These are phyloP conservation scores for Blastomussa wellsi DNA, from an alignment of 92 coral and sea anemone genomes.

Conservation along the genomic window DNA sequence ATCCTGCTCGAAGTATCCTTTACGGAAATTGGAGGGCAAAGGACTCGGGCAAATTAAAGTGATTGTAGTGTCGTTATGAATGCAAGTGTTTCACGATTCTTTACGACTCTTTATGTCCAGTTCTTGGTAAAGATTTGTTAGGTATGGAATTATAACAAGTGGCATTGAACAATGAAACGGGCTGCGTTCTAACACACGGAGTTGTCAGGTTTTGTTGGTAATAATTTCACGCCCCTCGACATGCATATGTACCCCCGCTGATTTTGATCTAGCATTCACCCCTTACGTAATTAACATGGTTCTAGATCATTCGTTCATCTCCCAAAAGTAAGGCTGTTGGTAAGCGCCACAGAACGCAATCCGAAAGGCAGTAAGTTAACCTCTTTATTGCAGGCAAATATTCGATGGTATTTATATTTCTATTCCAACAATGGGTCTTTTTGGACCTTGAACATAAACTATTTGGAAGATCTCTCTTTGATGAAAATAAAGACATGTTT, in stretches of 20 bases:
- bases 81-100: neutral
- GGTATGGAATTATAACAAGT: constrained; percentile 15
- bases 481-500: neutral
- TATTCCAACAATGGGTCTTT: neutral
- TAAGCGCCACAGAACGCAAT: neutral
- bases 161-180: neutral
- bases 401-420: neutral
- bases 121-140: neutral
- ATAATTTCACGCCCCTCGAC: constrained; percentile 30
- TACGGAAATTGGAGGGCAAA: constrained; percentile 40
- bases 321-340: neutral
- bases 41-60: constrained; percentile 24
- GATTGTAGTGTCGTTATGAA: constrained; percentile 17
- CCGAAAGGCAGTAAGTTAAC: neutral
- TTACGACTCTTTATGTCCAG: neutral
- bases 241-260: constrained; percentile 40
- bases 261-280: constrained; percentile 1
- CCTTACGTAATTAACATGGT: neutral
- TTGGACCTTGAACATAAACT: neutral
- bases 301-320: constrained; percentile 35
- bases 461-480: neutral
- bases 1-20: constrained; percentile 32
- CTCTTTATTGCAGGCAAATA: neutral
- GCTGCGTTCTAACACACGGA: neutral
- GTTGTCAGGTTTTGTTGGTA: constrained; percentile 22